Percentiles rank a stretch among this genome's conserved stretches.
phyloP scores from a whole-genome alignment of 2,113 vertebrate species.

The Paramormyrops kingsleyae region DNA sequence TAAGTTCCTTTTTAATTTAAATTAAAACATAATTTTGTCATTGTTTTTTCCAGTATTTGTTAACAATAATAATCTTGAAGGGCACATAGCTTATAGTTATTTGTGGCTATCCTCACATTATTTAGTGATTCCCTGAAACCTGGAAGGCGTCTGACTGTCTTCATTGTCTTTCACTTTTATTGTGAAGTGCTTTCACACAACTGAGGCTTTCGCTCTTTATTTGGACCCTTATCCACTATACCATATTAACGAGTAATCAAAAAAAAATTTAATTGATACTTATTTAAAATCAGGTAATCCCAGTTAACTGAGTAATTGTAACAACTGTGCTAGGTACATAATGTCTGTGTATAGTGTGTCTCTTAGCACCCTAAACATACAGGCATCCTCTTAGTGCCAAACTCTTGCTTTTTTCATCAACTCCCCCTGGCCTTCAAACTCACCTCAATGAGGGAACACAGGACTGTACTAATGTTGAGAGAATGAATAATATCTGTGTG shows the following conservation, averaged over 20 bases:
- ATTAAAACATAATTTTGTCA: background rate
- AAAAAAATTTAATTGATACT: background rate
- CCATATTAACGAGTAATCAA: background rate
- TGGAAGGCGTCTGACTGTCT: background rate
- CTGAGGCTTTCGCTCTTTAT: background rate
- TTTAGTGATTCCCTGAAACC: background rate
- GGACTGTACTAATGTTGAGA: background rate
- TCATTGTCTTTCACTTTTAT: background rate
- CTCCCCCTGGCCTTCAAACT: background rate
- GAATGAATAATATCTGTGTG: constrained; percentile 8
- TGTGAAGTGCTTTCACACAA: background rate
- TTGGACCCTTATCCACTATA: background rate
- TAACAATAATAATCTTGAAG: background rate
- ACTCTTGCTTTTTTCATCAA: background rate
- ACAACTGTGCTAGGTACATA: background rate
- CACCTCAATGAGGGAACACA: background rate
- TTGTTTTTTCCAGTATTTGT: background rate
- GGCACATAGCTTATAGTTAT: background rate
- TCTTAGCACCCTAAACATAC: background rate
- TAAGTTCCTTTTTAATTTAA: background rate
- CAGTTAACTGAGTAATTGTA: background rate
- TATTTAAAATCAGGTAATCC: background rate
- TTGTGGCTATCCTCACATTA: background rate
- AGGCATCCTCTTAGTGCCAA: background rate
- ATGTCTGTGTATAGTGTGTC: background rate